Evolutionary conservation across 2,888 invertebrate species (phyloP).

Genomic region (Hermaeophaga mercurialis): DNA sequence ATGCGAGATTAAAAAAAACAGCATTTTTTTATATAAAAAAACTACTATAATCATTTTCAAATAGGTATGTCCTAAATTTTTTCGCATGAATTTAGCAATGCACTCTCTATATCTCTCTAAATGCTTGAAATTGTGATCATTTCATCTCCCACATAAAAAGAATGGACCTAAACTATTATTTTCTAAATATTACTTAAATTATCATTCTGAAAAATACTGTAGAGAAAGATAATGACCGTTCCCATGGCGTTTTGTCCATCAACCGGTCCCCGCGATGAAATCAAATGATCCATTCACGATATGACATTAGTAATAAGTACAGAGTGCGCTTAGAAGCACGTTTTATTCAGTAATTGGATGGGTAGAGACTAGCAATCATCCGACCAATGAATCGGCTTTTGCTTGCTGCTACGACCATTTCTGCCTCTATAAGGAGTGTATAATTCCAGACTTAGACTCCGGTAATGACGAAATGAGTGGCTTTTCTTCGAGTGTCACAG

Average conservation of each 20-base stretch:
- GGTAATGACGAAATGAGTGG: conserved; percentile 60
- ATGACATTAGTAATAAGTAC: conserved; percentile 27
- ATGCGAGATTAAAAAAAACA: no score
- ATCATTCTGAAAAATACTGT: neutral
- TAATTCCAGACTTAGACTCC: conserved; percentile 57
- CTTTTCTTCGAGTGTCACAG: conserved; percentile 53
- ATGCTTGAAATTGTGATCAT: no score
- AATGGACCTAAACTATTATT: neutral
- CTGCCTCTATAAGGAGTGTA: conserved; percentile 50
- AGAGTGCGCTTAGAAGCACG: conserved; percentile 48
- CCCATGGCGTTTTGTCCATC: conserved; percentile 13
- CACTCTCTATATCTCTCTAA: no score
- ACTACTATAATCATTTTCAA: no score
- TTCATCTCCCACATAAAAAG: neutral
- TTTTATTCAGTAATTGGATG: conserved; percentile 55
- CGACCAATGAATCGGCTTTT: conserved; percentile 47
- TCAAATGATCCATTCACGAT: conserved; percentile 21
- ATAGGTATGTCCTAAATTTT: no score
- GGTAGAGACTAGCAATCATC: conserved; percentile 49
- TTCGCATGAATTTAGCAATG: no score
- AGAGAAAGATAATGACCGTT: conserved; percentile 12
- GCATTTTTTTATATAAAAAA: no score
- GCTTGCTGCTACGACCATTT: conserved; percentile 37
- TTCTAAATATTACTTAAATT: neutral
- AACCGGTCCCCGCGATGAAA: conserved; percentile 8